phyloP scores from a whole-genome alignment of 1,140 invertebrate genomes.

The Antheraea mylitta region DNA sequence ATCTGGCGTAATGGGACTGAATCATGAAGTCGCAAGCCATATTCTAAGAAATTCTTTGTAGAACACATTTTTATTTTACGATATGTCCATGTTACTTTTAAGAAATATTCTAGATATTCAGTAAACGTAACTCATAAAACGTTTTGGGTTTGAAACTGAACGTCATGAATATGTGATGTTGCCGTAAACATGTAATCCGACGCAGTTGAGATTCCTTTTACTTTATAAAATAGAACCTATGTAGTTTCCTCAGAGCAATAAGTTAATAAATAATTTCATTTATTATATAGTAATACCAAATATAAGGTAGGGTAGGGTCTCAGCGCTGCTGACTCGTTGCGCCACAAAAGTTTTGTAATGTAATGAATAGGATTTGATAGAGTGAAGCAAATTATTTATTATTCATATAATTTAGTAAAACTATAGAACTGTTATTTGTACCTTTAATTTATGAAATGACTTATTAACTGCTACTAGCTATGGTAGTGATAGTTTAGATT shows the following conservation, averaged over 20 bases:
- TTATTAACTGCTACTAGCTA: not conserved
- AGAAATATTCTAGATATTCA: not conserved
- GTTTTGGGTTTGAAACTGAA: not conserved
- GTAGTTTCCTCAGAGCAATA: constrained; percentile 12
- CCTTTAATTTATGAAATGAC: not conserved
- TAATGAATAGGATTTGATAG: constrained; percentile 12
- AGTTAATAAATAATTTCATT: constrained; percentile 16
- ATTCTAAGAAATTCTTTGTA: not conserved
- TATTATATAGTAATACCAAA: constrained; percentile 14
- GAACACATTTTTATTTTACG: not conserved
- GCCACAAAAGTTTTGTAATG: constrained; percentile 9
- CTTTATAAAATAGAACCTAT: constrained; percentile 10
- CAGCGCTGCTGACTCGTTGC: not conserved
- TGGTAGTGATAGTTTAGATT: not conserved
- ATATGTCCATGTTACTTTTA: not conserved
- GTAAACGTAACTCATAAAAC: not conserved
- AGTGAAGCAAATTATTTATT: constrained; percentile 12
- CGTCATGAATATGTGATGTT: not conserved
- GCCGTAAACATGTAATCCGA: not conserved
- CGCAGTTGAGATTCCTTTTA: constrained; percentile 9
- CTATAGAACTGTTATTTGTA: not conserved
- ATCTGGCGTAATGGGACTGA: not conserved
- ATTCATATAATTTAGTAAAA: constrained; percentile 2
- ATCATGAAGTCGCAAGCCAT: not conserved
- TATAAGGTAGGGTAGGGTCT: constrained; percentile 5